A percentile compares a stretch with the other conserved stretches of the same genome.
phyloP scores from a whole-genome alignment of 2,797 vertebrate genomes.

The Gorsachius magnificus region DNA sequence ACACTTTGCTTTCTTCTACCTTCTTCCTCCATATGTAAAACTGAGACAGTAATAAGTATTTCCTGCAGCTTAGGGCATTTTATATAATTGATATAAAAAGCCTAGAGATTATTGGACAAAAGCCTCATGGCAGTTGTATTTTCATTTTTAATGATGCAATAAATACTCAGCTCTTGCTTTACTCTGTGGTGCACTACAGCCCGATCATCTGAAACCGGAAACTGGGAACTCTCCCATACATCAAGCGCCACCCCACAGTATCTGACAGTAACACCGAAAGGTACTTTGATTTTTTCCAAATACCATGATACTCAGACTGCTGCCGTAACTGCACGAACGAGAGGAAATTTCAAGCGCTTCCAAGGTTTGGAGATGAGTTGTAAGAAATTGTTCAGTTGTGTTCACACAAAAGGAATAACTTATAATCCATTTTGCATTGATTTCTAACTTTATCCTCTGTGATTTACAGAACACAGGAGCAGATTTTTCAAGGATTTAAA shows the following conservation, averaged over 20 bases:
- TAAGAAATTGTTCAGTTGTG: neutral
- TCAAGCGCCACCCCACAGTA: neutral
- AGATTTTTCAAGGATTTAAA: constrained; percentile 2
- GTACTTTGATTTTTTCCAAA: neutral
- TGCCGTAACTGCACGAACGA: neutral
- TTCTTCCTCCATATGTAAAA: neutral
- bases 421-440: neutral
- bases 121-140: neutral
- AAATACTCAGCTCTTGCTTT: neutral
- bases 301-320: neutral
- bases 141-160: constrained; percentile 39
- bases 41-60: neutral
- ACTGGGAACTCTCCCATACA: constrained; percentile 7
- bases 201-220: neutral
- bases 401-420: neutral
- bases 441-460: neutral
- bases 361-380: neutral
- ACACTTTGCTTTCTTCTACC: neutral
- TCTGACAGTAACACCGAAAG: neutral
- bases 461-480: neutral
- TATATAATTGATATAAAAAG: constrained; percentile 11
- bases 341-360: neutral
- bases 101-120: constrained; percentile 4
- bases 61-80: neutral
- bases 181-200: neutral